Evolutionary conservation across 2,113 vertebrate species (phyloP).

Genomic region (Cettia cetti): DNA sequence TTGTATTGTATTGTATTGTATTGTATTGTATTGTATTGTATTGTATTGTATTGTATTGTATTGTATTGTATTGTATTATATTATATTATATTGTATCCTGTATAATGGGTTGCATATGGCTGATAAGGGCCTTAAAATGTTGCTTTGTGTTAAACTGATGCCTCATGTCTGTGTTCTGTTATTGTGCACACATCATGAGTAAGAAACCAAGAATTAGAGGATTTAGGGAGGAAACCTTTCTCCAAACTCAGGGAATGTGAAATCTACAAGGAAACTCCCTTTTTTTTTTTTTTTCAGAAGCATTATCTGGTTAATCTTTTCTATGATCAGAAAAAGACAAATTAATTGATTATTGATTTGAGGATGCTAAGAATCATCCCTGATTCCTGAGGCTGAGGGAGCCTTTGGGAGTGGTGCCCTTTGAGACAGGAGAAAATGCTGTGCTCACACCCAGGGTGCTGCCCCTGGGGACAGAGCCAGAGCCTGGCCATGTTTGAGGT

Average conservation of each 20-base stretch:
- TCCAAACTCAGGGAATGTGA: neutral
- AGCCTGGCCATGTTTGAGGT: neutral
- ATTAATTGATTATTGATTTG: neutral
- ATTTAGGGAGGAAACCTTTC: neutral
- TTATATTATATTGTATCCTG: neutral
- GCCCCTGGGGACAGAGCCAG: too few relatives aligned
- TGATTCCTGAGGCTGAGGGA: neutral
- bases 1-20: too few relatives aligned
- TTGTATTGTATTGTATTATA: too few relatives aligned
- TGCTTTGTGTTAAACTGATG: neutral
- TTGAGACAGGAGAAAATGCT: neutral
- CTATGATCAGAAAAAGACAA: neutral
- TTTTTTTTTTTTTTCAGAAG: neutral
- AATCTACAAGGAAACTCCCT: neutral
- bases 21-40: too few relatives aligned
- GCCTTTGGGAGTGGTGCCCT: neutral
- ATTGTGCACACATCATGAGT: neutral
- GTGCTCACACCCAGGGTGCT: neutral
- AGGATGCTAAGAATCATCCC: neutral
- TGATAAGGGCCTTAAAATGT: slow-evolving; percentile 15
- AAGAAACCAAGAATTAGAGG: neutral
- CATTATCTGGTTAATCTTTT: neutral
- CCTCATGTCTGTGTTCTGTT: neutral
- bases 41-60: too few relatives aligned
- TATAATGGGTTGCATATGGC: neutral